Evolutionary conservation across 2,888 invertebrate genomes (phyloP).

Genomic region (Dasysyrphus albostriatus): DNA sequence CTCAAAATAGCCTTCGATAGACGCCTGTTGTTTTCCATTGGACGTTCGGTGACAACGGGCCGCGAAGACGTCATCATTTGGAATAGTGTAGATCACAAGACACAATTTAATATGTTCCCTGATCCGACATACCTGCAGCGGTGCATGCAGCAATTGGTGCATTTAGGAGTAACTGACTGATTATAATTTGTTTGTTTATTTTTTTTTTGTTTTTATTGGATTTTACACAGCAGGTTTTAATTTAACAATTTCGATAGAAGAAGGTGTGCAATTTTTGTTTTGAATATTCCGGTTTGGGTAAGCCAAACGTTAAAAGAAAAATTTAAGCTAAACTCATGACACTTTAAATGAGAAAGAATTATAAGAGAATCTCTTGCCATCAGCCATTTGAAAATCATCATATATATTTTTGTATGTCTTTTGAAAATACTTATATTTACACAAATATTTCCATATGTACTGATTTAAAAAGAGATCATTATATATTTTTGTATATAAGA

Average conservation of each 20-base stretch:
- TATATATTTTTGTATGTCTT: slow-evolving; percentile 13
- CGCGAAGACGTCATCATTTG: slow-evolving; percentile 96
- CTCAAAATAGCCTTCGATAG: slow-evolving; percentile 93
- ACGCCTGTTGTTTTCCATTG: slow-evolving; percentile 92
- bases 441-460: slow-evolving; percentile 17
- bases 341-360: slow-evolving; percentile 38
- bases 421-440: slow-evolving; percentile 24
- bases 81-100: slow-evolving; percentile 95
- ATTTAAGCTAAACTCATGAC: slow-evolving; percentile 48
- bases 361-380: slow-evolving; percentile 72
- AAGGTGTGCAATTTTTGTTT: slow-evolving; percentile 80
- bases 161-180: slow-evolving; percentile 84
- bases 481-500: slow-evolving; percentile 63
- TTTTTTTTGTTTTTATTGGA: slow-evolving; percentile 11
- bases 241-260: slow-evolving; percentile 57
- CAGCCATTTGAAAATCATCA: slow-evolving; percentile 38
- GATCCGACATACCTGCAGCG: slow-evolving; percentile 90
- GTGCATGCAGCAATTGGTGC: slow-evolving; percentile 84
- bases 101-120: slow-evolving; percentile 90
- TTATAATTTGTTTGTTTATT: slow-evolving; percentile 15
- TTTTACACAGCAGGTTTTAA: slow-evolving; percentile 43
- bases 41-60: slow-evolving; percentile 94
- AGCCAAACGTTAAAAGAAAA: slow-evolving; percentile 71
- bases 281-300: slow-evolving; percentile 65
- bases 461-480: slow-evolving; percentile 33